Evolutionary conservation across 1,140 invertebrate species (phyloP), one percentile per base, ranked within the genome.

Genomic region (Drosophila virilis): DNA sequence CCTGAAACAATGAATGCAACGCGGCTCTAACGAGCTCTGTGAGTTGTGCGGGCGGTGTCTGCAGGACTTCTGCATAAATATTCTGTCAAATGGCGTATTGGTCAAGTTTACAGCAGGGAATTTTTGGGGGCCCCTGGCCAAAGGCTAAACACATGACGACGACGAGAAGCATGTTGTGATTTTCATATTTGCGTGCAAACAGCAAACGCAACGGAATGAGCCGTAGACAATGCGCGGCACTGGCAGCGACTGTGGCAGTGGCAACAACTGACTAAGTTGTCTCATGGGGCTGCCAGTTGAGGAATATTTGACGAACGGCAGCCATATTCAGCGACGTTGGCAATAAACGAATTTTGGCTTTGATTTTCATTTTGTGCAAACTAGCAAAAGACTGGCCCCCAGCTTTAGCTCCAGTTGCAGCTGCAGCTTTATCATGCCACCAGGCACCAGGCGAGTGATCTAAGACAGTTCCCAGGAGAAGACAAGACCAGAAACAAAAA

Each of bases 271-370:
- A 67, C 73, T 83, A 88, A 89, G 69, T 68, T 80, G 84, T 89
- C 84, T 89, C 83, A 70, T 73, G 83, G 80, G 80, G 65, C 73
- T 64, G 46, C 73, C 72, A 67, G 59, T 70, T 60, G 68, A 66
- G 74, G 50, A 66, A 77, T 61, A 77, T 74, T 45, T 80, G 78
- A 81, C 81, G 74, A 78, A 66, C 51, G 59, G 45, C 54, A 40
- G 58, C 45, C 52, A 51, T 58, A 69, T 45, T 43, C 71, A 73
- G 64, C 64, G 61, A 64, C 52, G 62, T 52, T 74, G 74, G 79
- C 78, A 85, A 77, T 80, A 85, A 85, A 80, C 83, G 83, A 88
- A 88, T 69, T 89, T 83, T 83, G 83, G 71, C 83, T 74, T 79
- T 83, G 83, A 88, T 86, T 86, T 86, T 77, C 60, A 71, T 69